Percentiles rank a stretch among this genome's conserved stretches.
Evolutionary conservation across 2,888 invertebrate genomes (phyloP).

Genomic region (Oscheius sp.): DNA sequence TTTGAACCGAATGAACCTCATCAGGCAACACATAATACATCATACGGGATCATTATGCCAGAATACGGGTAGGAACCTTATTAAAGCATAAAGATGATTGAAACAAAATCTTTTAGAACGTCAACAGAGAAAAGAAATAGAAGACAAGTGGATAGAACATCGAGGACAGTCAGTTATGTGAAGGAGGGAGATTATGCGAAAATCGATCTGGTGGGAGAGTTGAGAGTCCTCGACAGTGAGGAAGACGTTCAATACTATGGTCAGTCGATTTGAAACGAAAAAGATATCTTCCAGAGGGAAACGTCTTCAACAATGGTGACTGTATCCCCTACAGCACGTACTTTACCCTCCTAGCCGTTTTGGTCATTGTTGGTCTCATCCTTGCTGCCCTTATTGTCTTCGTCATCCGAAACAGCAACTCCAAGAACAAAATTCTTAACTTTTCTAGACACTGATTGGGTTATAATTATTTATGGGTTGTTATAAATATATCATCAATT

Average conservation of each 20-base stretch:
- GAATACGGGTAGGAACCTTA: neutral
- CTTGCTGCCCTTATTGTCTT: conserved; percentile 4
- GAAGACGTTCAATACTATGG: conserved; percentile 65
- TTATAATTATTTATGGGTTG: neutral
- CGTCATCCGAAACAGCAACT: conserved; percentile 4
- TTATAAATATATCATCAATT: too few species aligned
- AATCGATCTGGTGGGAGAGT: conserved; percentile 62
- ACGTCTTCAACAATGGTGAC: neutral
- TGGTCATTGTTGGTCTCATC: conserved; percentile 8
- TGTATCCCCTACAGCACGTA: conserved; percentile 14
- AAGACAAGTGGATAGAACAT: neutral
- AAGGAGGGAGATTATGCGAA: conserved; percentile 47
- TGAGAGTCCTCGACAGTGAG: conserved; percentile 64
- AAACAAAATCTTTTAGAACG: neutral
- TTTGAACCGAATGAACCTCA: conserved; percentile 2
- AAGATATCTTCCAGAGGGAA: neutral
- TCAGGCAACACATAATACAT: neutral
- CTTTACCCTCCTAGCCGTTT: neutral
- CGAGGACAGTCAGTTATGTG: conserved; percentile 23
- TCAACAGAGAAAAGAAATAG: neutral
- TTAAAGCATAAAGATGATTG: neutral
- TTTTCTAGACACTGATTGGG: neutral
- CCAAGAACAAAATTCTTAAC: conserved; percentile 1
- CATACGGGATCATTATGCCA: conserved; percentile 15
- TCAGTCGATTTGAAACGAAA: conserved; percentile 6